Conservation (phyloP, 2,888 invertebrate genomes). For the Rotaria socialis region DNA sequence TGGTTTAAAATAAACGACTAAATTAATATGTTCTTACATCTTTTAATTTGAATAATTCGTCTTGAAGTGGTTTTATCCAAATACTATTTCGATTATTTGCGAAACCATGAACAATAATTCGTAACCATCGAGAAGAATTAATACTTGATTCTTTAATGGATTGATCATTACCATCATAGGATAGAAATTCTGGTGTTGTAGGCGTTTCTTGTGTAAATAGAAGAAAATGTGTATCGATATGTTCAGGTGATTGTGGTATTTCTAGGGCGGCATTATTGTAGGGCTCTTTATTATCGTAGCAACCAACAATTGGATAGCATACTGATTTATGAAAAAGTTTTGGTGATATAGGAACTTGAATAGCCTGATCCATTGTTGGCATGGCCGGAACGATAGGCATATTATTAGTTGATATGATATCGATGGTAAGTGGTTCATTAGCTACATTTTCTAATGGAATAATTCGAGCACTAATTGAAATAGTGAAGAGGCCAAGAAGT, state of each 20-base stretch:
- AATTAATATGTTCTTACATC: background rate
- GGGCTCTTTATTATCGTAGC: constrained; percentile 42
- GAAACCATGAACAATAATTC: constrained; percentile 46
- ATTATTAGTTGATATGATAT: background rate
- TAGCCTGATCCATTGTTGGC: background rate
- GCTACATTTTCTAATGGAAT: background rate
- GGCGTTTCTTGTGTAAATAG: constrained; percentile 35
- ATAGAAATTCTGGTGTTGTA: constrained; percentile 7
- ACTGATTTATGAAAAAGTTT: background rate
- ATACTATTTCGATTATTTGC: constrained; percentile 38
- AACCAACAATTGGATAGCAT: constrained; percentile 40
- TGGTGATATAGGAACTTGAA: too few species aligned
- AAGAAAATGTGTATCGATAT: constrained; percentile 39
- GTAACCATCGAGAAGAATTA: constrained; percentile 24
- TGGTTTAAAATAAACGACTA: background rate
- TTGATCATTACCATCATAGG: constrained; percentile 1
- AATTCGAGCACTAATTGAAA: background rate
- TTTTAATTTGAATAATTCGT: constrained; percentile 20
- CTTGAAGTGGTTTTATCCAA: constrained; percentile 7
- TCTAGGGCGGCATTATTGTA: constrained; percentile 41
- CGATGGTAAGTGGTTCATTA: background rate
- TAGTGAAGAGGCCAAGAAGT: background rate
- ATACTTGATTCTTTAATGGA: constrained; percentile 6
- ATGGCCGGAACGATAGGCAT: background rate
- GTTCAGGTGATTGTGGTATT: constrained; percentile 39